Percentiles rank a stretch among this genome's conserved stretches.
Conservation (phyloP, 1,140 invertebrate species). For the Atta cephalotes region DNA sequence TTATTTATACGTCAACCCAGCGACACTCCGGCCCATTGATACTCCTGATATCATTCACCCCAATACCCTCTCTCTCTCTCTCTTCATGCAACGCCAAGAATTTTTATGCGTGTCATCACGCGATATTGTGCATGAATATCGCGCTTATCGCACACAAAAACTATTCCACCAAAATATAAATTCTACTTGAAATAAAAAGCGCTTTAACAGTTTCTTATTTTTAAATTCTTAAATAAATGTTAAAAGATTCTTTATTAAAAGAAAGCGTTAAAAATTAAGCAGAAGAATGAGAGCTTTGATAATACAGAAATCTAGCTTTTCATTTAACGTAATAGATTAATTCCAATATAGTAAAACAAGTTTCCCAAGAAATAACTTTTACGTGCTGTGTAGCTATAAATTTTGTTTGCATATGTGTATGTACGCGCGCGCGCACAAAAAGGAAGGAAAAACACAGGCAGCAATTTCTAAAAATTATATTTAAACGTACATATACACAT, state of each 20-base stretch:
- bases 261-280: background rate
- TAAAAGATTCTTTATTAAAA: background rate
- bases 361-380: background rate
- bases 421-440: background rate
- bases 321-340: background rate
- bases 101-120: conserved; percentile 38
- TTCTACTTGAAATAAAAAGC: background rate
- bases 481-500: too few relatives aligned
- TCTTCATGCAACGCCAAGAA: background rate
- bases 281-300: background rate
- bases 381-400: background rate
- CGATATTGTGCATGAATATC: conserved; percentile 35
- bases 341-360: background rate
- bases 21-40: conserved; percentile 54
- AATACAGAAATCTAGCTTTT: background rate
- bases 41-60: conserved; percentile 30
- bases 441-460: background rate
- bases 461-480: too few relatives aligned
- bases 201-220: background rate
- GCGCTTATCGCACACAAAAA: background rate
- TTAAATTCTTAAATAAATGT: background rate
- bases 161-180: background rate
- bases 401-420: background rate
- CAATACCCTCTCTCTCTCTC: background rate
- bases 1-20: conserved; percentile 56